These are phyloP conservation scores for Alviniconcha marisindica DNA, from an alignment of 1,140 invertebrate genomes.

Conservation along the genomic window DNA sequence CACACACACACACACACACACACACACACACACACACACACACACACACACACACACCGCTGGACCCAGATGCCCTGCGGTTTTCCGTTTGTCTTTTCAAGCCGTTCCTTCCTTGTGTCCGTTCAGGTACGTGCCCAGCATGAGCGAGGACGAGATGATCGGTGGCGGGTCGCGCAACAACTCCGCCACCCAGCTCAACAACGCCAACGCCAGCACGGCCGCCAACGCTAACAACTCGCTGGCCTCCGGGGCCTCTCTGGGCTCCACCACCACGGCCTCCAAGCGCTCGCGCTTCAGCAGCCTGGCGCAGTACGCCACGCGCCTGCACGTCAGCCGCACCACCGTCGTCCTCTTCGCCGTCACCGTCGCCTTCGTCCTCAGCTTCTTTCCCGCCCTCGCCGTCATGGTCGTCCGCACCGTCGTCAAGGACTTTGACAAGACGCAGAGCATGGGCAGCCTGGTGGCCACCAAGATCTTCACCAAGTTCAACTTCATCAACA, in stretches of 20 bases:
- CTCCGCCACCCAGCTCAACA: conserved; percentile 28
- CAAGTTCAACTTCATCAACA: conserved; percentile 70
- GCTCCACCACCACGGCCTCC: conserved; percentile 16
- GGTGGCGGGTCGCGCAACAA: conserved; percentile 22
- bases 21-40: neutral
- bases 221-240: neutral
- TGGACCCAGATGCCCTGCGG: neutral
- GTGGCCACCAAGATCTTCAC: conserved; percentile 65
- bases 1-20: too few relatives aligned
- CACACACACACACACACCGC: neutral
- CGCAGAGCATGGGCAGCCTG: conserved; percentile 44
- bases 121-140: conserved; percentile 48
- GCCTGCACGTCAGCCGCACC: conserved; percentile 57
- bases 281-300: conserved; percentile 46
- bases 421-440: conserved; percentile 51
- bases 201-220: conserved; percentile 5
- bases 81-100: too few relatives aligned
- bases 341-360: conserved; percentile 64
- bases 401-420: conserved; percentile 59
- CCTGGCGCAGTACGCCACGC: conserved; percentile 44
- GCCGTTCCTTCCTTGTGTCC: neutral
- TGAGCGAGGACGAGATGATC: conserved; percentile 55
- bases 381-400: conserved; percentile 60
- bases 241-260: neutral
- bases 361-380: conserved; percentile 63